Conservation (phyloP, 2,797 vertebrate genomes). For the Mallotus villosus region DNA sequence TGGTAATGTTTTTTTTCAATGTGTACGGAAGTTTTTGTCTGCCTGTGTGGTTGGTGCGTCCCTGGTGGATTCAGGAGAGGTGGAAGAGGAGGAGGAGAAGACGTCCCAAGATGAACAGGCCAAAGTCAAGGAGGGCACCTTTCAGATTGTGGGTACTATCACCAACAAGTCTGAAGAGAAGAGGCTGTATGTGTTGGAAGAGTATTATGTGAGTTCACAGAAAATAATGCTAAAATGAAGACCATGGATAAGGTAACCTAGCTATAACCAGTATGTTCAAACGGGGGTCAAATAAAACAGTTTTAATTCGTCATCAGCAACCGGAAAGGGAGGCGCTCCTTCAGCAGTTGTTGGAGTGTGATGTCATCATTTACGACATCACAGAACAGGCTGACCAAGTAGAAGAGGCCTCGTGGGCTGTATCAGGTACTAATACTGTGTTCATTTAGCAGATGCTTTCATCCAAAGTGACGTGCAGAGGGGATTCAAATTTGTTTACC, state of each 20-base stretch:
- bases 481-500: too few species aligned
- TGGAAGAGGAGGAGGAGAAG: constrained; percentile 64
- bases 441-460: too few species aligned
- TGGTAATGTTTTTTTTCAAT: background rate
- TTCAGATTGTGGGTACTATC: constrained; percentile 84
- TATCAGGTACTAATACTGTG: constrained; percentile 72
- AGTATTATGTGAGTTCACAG: constrained; percentile 74
- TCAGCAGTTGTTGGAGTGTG: constrained; percentile 78
- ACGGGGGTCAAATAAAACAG: background rate
- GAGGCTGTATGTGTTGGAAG: constrained; percentile 67
- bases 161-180: constrained; percentile 36
- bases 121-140: constrained; percentile 48
- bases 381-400: constrained; percentile 77
- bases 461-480: too few species aligned
- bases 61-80: constrained; percentile 54
- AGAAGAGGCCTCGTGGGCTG: constrained; percentile 87
- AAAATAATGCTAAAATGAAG: background rate
- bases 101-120: constrained; percentile 10
- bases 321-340: constrained; percentile 73
- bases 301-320: constrained; percentile 58
- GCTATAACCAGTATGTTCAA: too few species aligned
- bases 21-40: constrained; percentile 74
- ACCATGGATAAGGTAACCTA: background rate
- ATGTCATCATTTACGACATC: constrained; percentile 88
- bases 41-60: constrained; percentile 65